Conservation (phyloP, 1,140 invertebrate species). For the Atta cephalotes region DNA sequence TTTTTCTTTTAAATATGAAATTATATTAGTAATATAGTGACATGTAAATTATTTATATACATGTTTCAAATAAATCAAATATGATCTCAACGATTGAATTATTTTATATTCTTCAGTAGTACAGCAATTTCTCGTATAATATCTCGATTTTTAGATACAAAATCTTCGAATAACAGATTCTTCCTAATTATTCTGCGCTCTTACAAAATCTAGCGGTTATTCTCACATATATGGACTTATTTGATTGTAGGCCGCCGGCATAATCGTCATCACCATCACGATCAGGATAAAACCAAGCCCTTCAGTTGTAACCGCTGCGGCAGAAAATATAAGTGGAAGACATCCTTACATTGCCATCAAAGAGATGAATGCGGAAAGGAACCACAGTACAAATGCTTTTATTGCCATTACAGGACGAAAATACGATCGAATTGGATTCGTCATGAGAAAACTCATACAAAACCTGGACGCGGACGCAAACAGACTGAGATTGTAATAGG, state of each 20-base stretch:
- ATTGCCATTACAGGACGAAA: conserved; percentile 42
- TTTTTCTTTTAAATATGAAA: background rate
- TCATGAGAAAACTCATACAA: conserved; percentile 32
- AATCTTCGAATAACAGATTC: conserved; percentile 20
- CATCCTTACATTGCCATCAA: conserved; percentile 85
- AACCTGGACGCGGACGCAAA: conserved; percentile 24
- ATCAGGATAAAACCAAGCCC: conserved; percentile 30
- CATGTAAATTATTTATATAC: background rate
- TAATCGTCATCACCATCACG: background rate
- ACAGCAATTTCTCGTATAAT: background rate
- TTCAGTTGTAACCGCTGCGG: conserved; percentile 82
- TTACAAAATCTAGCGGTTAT: background rate
- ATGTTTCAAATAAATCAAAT: background rate
- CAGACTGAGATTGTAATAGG: background rate
- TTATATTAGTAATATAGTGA: background rate
- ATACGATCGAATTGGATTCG: conserved; percentile 46
- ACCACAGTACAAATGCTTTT: conserved; percentile 80
- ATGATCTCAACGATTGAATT: background rate
- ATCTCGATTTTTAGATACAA: background rate
- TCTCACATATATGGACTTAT: conserved; percentile 47
- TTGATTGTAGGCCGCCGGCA: conserved; percentile 41
- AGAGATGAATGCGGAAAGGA: conserved; percentile 85
- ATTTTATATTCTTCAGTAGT: background rate
- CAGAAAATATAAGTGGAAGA: conserved; percentile 85
- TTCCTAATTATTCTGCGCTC: background rate